Evolutionary conservation across 2,888 invertebrate genomes (phyloP).

Genomic region (Taphrorychus bicolor): DNA sequence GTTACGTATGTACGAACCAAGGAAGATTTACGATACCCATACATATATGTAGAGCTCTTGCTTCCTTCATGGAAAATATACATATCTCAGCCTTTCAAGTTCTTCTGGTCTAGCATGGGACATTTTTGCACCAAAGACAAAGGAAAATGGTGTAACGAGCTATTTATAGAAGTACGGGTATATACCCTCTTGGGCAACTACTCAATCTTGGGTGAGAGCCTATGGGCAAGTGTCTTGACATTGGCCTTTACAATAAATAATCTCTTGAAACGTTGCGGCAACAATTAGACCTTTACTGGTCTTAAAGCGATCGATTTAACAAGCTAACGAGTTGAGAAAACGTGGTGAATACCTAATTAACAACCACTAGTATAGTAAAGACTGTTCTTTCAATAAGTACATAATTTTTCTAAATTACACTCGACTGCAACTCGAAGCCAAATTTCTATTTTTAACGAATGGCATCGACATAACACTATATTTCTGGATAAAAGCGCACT

Average conservation of each 20-base stretch:
- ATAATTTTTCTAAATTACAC: too few relatives aligned
- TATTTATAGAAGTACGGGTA: too few relatives aligned
- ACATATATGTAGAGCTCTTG: neutral
- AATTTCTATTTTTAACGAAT: neutral
- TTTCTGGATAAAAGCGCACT: slow-evolving; percentile 2
- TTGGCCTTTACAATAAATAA: neutral
- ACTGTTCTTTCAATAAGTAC: too few relatives aligned
- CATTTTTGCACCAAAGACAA: neutral
- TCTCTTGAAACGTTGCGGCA: neutral
- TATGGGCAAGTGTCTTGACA: neutral
- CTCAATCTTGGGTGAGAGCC: too few relatives aligned
- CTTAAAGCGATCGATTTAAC: too few relatives aligned
- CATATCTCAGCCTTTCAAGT: neutral
- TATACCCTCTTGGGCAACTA: too few relatives aligned
- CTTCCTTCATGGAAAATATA: neutral
- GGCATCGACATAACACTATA: neutral
- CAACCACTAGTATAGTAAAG: neutral
- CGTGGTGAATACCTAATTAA: neutral
- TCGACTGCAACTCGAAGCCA: too few relatives aligned
- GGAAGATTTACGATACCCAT: neutral
- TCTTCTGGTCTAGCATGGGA: neutral
- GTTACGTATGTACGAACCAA: neutral
- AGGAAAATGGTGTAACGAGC: neutral
- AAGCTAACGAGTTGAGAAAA: neutral
- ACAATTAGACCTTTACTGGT: neutral